Percentiles rank a stretch among this genome's conserved stretches.
These are phyloP conservation scores for Thamnophis elegans DNA, from an alignment of 2,797 vertebrate genomes.

Conservation along the genomic window DNA sequence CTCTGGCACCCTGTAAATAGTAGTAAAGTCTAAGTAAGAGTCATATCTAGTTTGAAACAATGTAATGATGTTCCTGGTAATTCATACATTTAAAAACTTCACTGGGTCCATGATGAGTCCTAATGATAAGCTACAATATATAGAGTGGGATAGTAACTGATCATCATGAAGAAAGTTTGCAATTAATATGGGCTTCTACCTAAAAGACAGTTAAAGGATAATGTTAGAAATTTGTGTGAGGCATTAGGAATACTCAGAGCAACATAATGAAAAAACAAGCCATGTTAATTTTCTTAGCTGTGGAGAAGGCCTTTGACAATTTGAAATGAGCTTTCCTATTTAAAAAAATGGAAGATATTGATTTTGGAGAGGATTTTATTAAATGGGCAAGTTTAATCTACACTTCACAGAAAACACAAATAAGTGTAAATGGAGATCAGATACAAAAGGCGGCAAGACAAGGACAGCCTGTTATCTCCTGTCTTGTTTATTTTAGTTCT, in stretches of 20 bases:
- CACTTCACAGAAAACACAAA: not conserved
- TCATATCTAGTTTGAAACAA: not conserved
- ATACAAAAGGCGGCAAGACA: not conserved
- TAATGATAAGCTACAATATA: not conserved
- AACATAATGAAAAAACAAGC: not conserved
- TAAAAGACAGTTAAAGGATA: not conserved
- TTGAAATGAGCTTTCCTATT: not conserved
- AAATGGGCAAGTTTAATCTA: not conserved
- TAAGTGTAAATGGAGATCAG: not conserved
- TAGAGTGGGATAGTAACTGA: too few relatives aligned
- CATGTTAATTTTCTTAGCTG: not conserved
- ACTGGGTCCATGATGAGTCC: not conserved
- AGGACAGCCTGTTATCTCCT: not conserved
- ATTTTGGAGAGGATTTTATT: not conserved
- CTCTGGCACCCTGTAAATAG: too few relatives aligned
- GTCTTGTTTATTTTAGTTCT: not conserved
- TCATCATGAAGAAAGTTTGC: not conserved
- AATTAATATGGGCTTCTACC: not conserved
- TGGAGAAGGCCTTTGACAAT: not conserved
- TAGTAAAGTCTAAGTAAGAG: not conserved
- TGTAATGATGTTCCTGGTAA: not conserved
- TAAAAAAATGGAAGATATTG: not conserved
- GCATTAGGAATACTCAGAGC: not conserved
- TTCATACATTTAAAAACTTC: not conserved
- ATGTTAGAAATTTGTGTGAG: not conserved